Evolutionary conservation across 1,140 invertebrate species (phyloP), one percentile per base, ranked within the genome.

Genomic region (Eupristina koningsbergeri): DNA sequence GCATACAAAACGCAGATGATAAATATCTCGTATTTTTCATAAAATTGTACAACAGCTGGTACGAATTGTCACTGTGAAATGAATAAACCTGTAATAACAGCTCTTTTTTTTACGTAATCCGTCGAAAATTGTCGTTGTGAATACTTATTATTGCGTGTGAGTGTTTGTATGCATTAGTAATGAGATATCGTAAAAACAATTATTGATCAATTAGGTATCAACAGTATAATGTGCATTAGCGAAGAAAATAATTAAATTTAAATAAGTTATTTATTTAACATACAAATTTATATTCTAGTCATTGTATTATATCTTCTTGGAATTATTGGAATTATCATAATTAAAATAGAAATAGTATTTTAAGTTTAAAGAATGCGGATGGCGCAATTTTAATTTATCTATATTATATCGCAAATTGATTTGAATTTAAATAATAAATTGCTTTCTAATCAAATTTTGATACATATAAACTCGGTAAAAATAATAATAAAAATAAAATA

Each of bases 81-180:
- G 8, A 39, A 34, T 26, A 58, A 63, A 39, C 26, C 9, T 41
- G 26, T 41, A 64, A 78, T 77, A 63, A 77, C 26, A 47, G 13
- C 29, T 13, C n/a, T 74, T 29, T 78, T 64, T 78, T 78, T 78
- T 78, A 45, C 39, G 9, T 78, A 78, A 78, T 58, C n/a, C 76
- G 26, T 41, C 13, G 39, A 78, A 78, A 64, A 78, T 64, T 29
- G 58, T 26, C 17, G 15, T 15, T 19, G 9, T 31, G 34, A 29
- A 69, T 41, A 71, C 7, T 58, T 26, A 26, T 22, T 26, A 58
- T 22, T 58, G 53, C 53, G 2, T 9, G 26, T 3, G 22, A 58
- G 22, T 5, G 22, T 45, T 45, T 53, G 2, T 53, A 53, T 58
- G 53, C 53, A 58, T 58, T 58, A 58, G 53, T 9, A 58, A 5